These are phyloP conservation scores for Melieria crassipennis DNA, from an alignment of 2,888 invertebrate species.

Conservation along the genomic window DNA sequence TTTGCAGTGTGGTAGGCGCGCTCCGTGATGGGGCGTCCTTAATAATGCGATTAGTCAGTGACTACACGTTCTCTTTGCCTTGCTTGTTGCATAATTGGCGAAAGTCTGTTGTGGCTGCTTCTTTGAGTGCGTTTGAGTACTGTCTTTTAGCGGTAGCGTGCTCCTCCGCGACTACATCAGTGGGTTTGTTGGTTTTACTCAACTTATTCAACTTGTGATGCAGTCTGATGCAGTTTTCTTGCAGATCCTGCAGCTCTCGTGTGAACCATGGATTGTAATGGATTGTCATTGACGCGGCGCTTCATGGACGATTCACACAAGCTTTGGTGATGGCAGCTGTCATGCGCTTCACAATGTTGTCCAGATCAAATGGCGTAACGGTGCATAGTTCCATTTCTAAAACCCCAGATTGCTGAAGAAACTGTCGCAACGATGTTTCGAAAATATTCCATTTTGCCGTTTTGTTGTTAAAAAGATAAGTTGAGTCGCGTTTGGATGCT, in stretches of 20 bases:
- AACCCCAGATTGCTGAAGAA: neutral
- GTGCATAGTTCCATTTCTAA: neutral
- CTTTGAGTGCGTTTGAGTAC: neutral
- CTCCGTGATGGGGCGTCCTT: neutral
- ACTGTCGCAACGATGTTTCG: too few species aligned
- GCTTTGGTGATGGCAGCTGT: neutral
- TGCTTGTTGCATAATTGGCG: too few species aligned
- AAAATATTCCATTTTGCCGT: too few species aligned
- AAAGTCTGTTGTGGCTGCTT: neutral
- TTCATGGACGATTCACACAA: neutral
- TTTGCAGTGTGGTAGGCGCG: neutral
- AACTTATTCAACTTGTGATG: constrained; percentile 3
- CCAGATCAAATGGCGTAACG: neutral
- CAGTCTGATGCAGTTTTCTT: neutral
- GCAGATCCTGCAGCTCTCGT: neutral
- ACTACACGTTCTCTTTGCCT: too few species aligned
- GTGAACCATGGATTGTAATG: constrained; percentile 3
- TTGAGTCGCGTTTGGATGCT: too few species aligned
- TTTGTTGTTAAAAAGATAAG: too few species aligned
- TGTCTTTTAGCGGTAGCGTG: too few species aligned
- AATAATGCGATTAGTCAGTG: neutral
- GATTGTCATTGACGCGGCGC: neutral
- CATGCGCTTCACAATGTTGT: neutral
- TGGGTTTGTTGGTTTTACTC: neutral
- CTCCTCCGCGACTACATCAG: neutral